Base-by-base conservation (phyloP, 2,888 invertebrate genomes). In the Cephalotes varians region DNA sequence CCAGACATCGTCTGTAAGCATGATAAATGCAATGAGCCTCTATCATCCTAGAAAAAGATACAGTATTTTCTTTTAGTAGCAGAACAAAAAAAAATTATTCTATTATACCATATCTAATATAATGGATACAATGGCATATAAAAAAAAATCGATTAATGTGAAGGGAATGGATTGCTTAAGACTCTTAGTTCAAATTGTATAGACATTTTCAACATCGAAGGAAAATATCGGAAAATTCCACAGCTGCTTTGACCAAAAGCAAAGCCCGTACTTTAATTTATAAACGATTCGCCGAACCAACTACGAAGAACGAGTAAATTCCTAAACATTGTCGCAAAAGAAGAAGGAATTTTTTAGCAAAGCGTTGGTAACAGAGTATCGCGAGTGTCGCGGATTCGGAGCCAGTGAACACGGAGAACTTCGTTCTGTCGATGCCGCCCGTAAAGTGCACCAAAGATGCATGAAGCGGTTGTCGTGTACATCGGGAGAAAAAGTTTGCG, bases 391-490 rank as follows among this genome's bases (percentile, higher is more conserved):
- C 64, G 69, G 51, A 60, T 72, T 76, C 60, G 51, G 47, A 65
- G 44, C 25, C 65, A 62, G 80, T 58, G 47, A 56, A 47, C 56
- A 28, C 58, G n/a, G 72, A 62, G 37, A 71, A 81, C 49, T 67
- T 67, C 62, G 76, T 67, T 62, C 72, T 72, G 84, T 82, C 82
- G 84, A 71, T 56, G 79, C 60, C n/a, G 28, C n/a, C 65, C 49
- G 74, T 47, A 81, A 77, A 76, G 47, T 60, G 69, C 83, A 73
- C 77, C 85, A 87, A 86, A 86, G 85, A 89, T 89, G 84, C 85
- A 89, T 87, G 87, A 88, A 85, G 65, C 86, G 81, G 58, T 84
- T 86, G 89, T 81, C 86, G 67, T 58, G 83, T 21, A 83, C 86
- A 85, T 87, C 77, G 73, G 85, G 82, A 86, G 84, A 83, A 86